Base-by-base conservation (phyloP, 2,888 invertebrate species). In the Metalampra italica region DNA sequence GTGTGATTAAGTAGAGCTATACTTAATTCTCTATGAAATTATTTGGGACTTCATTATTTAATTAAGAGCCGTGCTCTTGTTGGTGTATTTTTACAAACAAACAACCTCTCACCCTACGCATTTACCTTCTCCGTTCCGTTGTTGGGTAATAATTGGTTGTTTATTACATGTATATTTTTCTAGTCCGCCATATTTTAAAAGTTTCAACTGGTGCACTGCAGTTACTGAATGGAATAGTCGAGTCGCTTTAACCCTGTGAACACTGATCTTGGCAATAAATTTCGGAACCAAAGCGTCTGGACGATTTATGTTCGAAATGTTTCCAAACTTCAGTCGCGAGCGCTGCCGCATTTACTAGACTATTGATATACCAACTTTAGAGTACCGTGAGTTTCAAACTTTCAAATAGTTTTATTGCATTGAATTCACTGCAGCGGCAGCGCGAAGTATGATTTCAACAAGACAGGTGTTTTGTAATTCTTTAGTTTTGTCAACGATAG, bases 261-360 rank as follows among this genome's bases (percentile, higher is more conserved):
- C 60, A 61, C 59, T 57, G 56, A 69, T 58, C 67, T 67, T 68
- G 49, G 56, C 66, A 49, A 75, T 82, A 82, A 82, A 82, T 82
- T 68, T 55, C 56, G 59, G 58, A 67, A 55, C 64, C 65, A 71
- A 66, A 68, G 71, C 69, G 60, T 70, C 73, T 62, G 59, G 62
- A 67, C 67, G 68, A 81, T 84, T 82, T 80, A 82, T 80, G 68
- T 51, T 63, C 56, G 52, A 54, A 68, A 68, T 65, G 68, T 70
- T 71, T 64, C 61, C 64, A 60, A 70, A 73, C 63, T 65, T 49
- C 40, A 60, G 53, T 57, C 57, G 55, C 54, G 56, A 62, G 59
- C 41, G 43, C 43, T 56, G 55, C 55, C 42, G 54, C 55, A 59
- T 58, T 59, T 59, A 62, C 53, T 59, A 60, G 49, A 57, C 51